Evolutionary conservation across 2,888 invertebrate species (phyloP).

Genomic region (Malthinus seriepunctatus): DNA sequence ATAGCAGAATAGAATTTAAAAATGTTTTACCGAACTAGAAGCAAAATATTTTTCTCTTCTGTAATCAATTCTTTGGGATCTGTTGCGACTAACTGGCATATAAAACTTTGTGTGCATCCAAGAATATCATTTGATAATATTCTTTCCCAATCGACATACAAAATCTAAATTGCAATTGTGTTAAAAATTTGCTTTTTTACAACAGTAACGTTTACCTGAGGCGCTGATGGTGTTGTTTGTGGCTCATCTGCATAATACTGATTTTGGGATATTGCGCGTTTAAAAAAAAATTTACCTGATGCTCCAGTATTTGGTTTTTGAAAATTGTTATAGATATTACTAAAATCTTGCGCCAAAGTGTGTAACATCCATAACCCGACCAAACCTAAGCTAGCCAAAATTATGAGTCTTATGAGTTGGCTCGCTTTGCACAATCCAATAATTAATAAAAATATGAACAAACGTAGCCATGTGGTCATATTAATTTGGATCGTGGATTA

Average conservation of each 20-base stretch:
- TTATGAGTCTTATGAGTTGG: constrained; percentile 50
- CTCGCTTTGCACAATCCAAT: constrained; percentile 49
- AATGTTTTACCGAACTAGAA: constrained; percentile 43
- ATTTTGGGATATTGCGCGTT: constrained; percentile 18
- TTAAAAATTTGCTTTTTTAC: too few species aligned
- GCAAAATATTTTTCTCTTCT: constrained; percentile 46
- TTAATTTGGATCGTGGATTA: background rate
- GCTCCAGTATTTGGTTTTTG: background rate
- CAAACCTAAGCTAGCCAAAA: constrained; percentile 53
- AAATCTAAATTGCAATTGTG: constrained; percentile 7
- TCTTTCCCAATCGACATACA: constrained; percentile 45
- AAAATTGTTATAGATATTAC: constrained; percentile 41
- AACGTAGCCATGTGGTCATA: constrained; percentile 32
- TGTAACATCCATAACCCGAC: constrained; percentile 57
- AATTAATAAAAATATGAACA: constrained; percentile 34
- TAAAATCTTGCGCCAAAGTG: constrained; percentile 54
- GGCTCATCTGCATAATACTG: background rate
- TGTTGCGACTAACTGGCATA: constrained; percentile 53
- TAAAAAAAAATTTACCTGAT: constrained; percentile 6
- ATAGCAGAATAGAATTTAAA: background rate
- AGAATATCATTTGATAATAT: constrained; percentile 52
- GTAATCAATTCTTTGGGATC: constrained; percentile 40
- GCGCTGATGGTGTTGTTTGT: too few species aligned
- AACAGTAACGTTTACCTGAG: too few species aligned
- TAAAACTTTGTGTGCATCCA: constrained; percentile 55